phyloP scores from a whole-genome alignment of 2,888 invertebrate genomes.

The Digitonthophagus gazella region DNA sequence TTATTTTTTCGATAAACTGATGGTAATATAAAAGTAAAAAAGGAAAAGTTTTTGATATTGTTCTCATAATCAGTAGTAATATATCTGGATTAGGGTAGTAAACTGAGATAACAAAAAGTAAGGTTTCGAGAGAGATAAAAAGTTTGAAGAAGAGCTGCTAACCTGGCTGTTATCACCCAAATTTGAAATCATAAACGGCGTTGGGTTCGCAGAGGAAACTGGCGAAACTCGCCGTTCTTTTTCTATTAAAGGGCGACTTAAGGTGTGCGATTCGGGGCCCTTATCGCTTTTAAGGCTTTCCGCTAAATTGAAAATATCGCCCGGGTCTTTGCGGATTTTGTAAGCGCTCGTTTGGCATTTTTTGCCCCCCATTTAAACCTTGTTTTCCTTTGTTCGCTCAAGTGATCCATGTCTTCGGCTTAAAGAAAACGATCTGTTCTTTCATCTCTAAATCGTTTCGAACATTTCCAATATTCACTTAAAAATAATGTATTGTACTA shows the following conservation, averaged over 20 bases:
- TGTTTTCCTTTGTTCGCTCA: slow-evolving; percentile 1
- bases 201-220: not conserved
- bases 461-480: too few relatives aligned
- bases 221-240: slow-evolving; percentile 8
- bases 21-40: slow-evolving; percentile 1
- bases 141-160: slow-evolving; percentile 3
- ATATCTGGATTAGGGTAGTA: slow-evolving; percentile 11
- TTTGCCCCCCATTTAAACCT: not conserved
- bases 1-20: too few relatives aligned
- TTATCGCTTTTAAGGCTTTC: slow-evolving; percentile 9
- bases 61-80: slow-evolving; percentile 4
- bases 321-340: not conserved
- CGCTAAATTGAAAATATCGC: slow-evolving; percentile 5
- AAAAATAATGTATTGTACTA: too few relatives aligned
- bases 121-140: slow-evolving; percentile 6
- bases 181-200: slow-evolving; percentile 14
- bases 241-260: slow-evolving; percentile 17
- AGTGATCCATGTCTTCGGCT: not conserved
- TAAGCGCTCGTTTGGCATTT: not conserved
- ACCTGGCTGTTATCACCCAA: slow-evolving; percentile 11
- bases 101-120: slow-evolving; percentile 10
- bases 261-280: slow-evolving; percentile 9
- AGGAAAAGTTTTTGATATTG: not conserved
- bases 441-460: not conserved
- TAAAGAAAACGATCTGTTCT: not conserved